Base-by-base conservation (phyloP, 2,888 invertebrate genomes). In the Hartigia nigra region DNA sequence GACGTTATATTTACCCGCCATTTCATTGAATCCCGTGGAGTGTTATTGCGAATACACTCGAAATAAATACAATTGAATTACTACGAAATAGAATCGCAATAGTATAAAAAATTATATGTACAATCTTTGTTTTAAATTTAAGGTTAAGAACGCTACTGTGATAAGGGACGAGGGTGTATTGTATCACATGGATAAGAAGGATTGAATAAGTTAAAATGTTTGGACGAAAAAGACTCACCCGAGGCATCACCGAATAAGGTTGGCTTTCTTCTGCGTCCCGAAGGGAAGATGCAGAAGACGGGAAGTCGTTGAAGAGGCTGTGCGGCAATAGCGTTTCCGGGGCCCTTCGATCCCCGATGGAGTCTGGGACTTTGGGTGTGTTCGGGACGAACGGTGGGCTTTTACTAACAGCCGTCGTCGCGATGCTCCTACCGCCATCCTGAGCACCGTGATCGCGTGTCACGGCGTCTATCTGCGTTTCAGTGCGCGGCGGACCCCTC, bases 381-480 rank as follows among this genome's bases (percentile, higher is more conserved):
- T 86, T 87, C 86, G 80, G 84, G 82, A 82, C 86, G 86, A 83
- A 84, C 85, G 87, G 80, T 84, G 86, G 86, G 88, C 86, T 85
- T 87, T 86, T 84, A 88, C 89, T 88, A 86, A 88, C 79, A 83
- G 79, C 76, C 80, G 82, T 78, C 81, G 81, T 82, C 82, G 82
- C 80, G 76, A 76, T 78, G 79, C 70, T 77, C 72, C 77, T 75
- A 79, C 82, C 88, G 82, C 82, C 82, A 83, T 83, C 82, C 84
- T 82, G 78, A 77, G 76, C 74, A 77, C 78, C 78, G 78, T 81
- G 83, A 88, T 90, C 86, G 90, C 90, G 89, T 90, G 90, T 84
- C 83, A 78, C 80, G 81, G 74, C 79, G 79, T 74, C 74, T 79
- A 79, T 79, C 79, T 77, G 79, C 74, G 74, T 79, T 75, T 76